These are phyloP conservation scores for Leptopterna dolabrata DNA, from an alignment of 2,888 invertebrate genomes.

Conservation along the genomic window DNA sequence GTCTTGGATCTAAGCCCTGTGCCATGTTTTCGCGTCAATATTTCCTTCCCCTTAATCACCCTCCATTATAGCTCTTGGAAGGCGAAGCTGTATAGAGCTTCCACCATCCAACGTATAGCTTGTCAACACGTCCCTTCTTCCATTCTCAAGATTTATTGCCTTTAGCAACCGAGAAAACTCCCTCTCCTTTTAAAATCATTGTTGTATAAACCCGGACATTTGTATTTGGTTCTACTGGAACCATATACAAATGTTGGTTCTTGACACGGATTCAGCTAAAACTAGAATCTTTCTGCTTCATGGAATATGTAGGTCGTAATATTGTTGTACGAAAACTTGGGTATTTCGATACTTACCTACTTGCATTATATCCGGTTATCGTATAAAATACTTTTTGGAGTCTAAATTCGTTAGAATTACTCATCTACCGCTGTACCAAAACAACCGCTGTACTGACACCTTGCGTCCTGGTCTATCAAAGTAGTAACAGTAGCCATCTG, in stretches of 20 bases:
- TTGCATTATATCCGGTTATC: no score
- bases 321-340: no score
- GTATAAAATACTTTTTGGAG: no score
- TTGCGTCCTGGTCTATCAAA: no score
- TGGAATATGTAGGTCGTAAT: no score
- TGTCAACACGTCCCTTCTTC: not conserved
- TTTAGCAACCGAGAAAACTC: not conserved
- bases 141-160: not conserved
- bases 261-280: not conserved
- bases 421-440: no score
- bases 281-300: no score
- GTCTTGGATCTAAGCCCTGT: not conserved
- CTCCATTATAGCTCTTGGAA: not conserved
- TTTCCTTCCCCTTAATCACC: constrained; percentile 1
- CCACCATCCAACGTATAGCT: not conserved
- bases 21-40: not conserved
- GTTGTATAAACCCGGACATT: not conserved
- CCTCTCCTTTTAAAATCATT: not conserved
- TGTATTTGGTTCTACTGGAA: not conserved
- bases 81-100: not conserved
- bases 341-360: no score
- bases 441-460: no score
- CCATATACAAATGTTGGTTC: not conserved
- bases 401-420: no score
- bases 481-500: no score